Evolutionary conservation across 2,888 invertebrate species (phyloP).

Genomic region (Phlogophora meticulosa): DNA sequence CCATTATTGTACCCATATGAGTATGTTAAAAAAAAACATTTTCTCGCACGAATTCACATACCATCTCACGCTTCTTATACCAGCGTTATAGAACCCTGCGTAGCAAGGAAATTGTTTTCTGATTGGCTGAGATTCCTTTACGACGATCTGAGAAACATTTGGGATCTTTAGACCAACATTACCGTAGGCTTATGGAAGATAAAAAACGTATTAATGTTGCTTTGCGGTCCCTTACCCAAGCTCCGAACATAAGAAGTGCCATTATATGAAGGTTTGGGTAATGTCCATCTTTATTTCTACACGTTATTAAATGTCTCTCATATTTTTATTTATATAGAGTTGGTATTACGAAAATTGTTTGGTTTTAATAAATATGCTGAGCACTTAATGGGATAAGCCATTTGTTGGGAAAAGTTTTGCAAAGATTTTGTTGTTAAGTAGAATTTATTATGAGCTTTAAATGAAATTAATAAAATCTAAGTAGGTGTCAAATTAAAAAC

Average conservation of each 20-base stretch:
- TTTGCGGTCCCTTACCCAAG: conserved; percentile 40
- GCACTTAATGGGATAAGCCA: background rate
- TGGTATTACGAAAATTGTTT: background rate
- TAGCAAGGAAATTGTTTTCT: conserved; percentile 71
- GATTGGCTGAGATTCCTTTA: conserved; percentile 68
- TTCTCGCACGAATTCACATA: conserved; percentile 31
- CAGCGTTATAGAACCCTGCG: conserved; percentile 12
- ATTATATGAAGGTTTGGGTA: conserved; percentile 38
- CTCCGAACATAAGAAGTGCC: conserved; percentile 45
- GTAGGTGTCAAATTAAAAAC: background rate
- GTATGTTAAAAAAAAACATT: conserved; percentile 26
- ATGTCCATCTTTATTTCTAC: conserved; percentile 36
- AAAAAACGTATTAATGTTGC: conserved; percentile 59
- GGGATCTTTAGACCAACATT: conserved; percentile 55
- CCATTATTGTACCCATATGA: too few species aligned
- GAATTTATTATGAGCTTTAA: background rate
- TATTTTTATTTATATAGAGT: background rate
- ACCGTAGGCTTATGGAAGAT: conserved; percentile 55
- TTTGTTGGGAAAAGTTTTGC: background rate
- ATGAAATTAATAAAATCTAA: background rate
- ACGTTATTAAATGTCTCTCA: conserved; percentile 18
- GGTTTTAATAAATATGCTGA: background rate
- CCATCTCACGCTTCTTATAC: conserved; percentile 44
- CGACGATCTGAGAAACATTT: conserved; percentile 58
- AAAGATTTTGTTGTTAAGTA: background rate